Conservation (phyloP, 2,797 vertebrate species). For the Alfaro cultratus region DNA sequence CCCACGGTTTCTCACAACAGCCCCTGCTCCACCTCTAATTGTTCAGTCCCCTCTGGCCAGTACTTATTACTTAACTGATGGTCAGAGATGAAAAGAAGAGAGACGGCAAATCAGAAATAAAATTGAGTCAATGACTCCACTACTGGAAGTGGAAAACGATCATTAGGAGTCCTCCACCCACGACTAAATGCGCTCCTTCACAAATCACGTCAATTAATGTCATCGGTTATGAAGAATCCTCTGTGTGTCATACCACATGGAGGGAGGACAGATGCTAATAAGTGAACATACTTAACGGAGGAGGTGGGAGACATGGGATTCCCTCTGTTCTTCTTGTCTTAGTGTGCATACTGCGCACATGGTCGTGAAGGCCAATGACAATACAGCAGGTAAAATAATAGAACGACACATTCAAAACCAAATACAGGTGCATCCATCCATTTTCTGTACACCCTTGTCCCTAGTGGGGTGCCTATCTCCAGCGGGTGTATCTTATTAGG, state of each 20-base stretch:
- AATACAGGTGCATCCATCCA: neutral
- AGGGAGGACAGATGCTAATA: slow-evolving; percentile 80
- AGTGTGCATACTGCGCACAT: slow-evolving; percentile 48
- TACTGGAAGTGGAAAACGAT: slow-evolving; percentile 85
- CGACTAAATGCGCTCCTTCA: slow-evolving; percentile 79
- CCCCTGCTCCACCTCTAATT: slow-evolving; percentile 64
- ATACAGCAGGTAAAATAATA: slow-evolving; percentile 59
- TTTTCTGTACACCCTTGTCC: too few species aligned
- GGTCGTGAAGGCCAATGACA: slow-evolving; percentile 45
- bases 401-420: slow-evolving; percentile 26
- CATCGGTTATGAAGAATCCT: slow-evolving; percentile 81
- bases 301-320: slow-evolving; percentile 80
- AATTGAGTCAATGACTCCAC: slow-evolving; percentile 81
- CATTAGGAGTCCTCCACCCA: slow-evolving; percentile 86
- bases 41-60: slow-evolving; percentile 38
- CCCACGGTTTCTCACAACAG: slow-evolving; percentile 54
- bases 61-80: slow-evolving; percentile 56
- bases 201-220: slow-evolving; percentile 88
- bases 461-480: too few species aligned
- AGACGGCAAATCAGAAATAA: slow-evolving; percentile 71
- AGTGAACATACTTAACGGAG: slow-evolving; percentile 81
- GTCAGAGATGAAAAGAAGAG: slow-evolving; percentile 77
- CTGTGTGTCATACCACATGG: slow-evolving; percentile 79
- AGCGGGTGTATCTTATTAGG: too few species aligned
- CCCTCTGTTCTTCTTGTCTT: slow-evolving; percentile 64